Base-by-base conservation (phyloP, 2,888 invertebrate genomes). In the Hydraecia micacea region DNA sequence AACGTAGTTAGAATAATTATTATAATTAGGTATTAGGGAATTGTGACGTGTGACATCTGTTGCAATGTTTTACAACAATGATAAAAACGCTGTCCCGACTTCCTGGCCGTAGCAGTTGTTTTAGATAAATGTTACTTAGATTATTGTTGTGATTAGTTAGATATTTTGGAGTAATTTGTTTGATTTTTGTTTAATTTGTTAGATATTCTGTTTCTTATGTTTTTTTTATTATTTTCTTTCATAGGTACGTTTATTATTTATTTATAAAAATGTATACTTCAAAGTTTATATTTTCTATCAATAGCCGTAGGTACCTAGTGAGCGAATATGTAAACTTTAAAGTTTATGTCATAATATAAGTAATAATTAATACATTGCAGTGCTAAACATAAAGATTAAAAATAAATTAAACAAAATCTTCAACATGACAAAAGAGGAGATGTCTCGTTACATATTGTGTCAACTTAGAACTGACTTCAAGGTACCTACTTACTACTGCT, bases 61-160 rank as follows among this genome's bases (percentile, higher is more conserved):
- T 58, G 55, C 25, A 49, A 52, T 63, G 21, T 83, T 83, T 28
- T 83, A 65, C 32, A 65, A 49, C 39, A n/a, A 25, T 25, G 67
- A 80, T 58, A 68, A 49, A 28, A 32, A 9, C 36, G 83, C 67
- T 39, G 63, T 75, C 67, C 21, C 39, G 49, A 21, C 69, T 69
- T 80, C 68, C 77, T 83, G 58, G 25, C n/a, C 39, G 77, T 69
- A 65, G 68, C 15, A 11, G 36, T 65, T 49, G 15, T 49, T 52
- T 39, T 60, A 42, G 32, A 60, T 74, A 13, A 25, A 28, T 36
- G 15, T 39, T 32, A 46, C 13, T 36, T 77, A 52, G 65, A 77
- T 66, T 25, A 36, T 15, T 83, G 25, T 42, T 60, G 36, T 83
- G 49, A 49, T 80, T 81, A 25, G 13, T 81, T 55, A 65, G 49